phyloP scores from a whole-genome alignment of 2,888 invertebrate genomes.

The Lissocephala sabroskyi region DNA sequence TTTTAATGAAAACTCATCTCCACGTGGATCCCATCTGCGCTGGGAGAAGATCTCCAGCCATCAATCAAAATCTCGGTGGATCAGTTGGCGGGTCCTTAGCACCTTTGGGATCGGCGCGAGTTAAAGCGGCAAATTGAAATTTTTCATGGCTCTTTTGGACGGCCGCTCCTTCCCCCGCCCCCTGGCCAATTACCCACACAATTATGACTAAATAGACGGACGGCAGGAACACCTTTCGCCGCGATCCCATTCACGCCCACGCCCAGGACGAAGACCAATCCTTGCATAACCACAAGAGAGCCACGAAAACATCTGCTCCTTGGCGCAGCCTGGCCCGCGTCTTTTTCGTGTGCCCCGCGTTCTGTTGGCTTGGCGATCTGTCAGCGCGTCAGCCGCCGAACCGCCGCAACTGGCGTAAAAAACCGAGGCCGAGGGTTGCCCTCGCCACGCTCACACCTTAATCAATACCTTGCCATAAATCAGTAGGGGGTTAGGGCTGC shows the following conservation, averaged over 20 bases:
- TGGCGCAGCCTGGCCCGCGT: too few relatives aligned
- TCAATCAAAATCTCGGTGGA: too few relatives aligned
- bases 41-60: too few relatives aligned
- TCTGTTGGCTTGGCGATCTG: neutral
- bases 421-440: constrained; percentile 32
- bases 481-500: constrained; percentile 30
- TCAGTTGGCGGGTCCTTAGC: too few relatives aligned
- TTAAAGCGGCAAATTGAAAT: too few relatives aligned
- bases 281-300: constrained; percentile 50
- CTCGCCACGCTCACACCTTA: constrained; percentile 47
- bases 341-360: too few relatives aligned
- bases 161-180: too few relatives aligned
- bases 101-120: too few relatives aligned
- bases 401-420: constrained; percentile 39
- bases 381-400: constrained; percentile 16
- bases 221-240: constrained; percentile 19
- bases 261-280: constrained; percentile 43
- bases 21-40: too few relatives aligned
- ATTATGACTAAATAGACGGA: constrained; percentile 42
- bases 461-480: constrained; percentile 52
- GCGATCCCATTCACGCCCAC: constrained; percentile 10
- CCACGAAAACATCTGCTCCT: constrained; percentile 34
- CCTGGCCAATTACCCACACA: constrained; percentile 53
- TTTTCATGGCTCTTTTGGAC: neutral
- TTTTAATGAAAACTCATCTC: too few relatives aligned